Conservation (phyloP, 2,113 vertebrate genomes). For the Podocnemis expansa region DNA sequence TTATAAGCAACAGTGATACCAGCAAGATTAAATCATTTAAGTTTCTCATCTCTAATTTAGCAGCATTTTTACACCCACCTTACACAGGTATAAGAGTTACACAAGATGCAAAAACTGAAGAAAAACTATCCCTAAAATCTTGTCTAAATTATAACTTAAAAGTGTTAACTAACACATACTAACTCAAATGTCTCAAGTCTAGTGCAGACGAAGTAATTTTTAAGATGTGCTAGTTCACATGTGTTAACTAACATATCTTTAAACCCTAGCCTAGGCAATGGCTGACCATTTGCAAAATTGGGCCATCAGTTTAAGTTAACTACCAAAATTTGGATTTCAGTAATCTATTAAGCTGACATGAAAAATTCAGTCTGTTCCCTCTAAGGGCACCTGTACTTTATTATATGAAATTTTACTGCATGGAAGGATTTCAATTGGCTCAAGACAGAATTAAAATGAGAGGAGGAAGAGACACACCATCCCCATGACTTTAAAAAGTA, state of each 20-base stretch:
- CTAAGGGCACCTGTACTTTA: not conserved
- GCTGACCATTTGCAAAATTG: not conserved
- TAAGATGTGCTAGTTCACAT: not conserved
- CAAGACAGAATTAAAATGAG: not conserved
- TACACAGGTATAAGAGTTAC: not conserved
- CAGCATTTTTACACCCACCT: not conserved
- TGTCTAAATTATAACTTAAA: not conserved
- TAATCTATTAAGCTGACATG: not conserved
- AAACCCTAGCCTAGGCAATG: not conserved
- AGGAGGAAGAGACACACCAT: not conserved
- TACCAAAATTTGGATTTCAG: not conserved
- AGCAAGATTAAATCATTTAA: not conserved
- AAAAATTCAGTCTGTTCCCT: not conserved
- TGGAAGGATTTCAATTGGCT: not conserved
- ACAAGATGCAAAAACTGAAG: not conserved
- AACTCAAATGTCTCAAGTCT: not conserved
- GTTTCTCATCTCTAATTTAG: not conserved
- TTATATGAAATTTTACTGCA: not conserved
- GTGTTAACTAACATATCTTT: not conserved
- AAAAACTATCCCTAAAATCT: not conserved
- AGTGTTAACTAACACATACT: not conserved
- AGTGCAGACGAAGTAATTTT: not conserved
- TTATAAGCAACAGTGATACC: not conserved
- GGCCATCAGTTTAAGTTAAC: not conserved
- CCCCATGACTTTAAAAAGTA: not conserved